These are phyloP conservation scores for Chaetodon auriga DNA, from an alignment of 2,113 vertebrate species.

Conservation along the genomic window DNA sequence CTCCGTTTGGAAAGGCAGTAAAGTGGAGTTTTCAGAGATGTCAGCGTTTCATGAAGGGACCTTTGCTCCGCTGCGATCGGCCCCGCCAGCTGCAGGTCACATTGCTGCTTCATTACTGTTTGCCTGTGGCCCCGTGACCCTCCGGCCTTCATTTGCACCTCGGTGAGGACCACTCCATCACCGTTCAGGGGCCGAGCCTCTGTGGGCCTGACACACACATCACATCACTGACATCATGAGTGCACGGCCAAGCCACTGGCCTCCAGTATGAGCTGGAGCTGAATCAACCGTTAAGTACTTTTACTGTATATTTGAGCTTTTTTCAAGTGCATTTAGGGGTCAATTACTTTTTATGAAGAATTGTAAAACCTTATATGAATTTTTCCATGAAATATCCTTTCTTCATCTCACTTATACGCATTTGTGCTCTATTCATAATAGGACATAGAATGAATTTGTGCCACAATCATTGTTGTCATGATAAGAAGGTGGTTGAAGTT, in stretches of 20 bases:
- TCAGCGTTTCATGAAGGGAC: constrained; percentile 45
- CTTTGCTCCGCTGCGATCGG: constrained; percentile 47
- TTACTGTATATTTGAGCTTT: neutral
- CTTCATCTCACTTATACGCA: neutral
- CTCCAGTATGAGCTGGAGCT: constrained; percentile 7
- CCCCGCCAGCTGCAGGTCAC: constrained; percentile 79
- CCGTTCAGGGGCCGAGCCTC: constrained; percentile 43
- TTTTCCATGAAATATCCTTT: neutral
- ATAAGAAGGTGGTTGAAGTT: neutral
- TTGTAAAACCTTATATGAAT: neutral
- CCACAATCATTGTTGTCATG: neutral
- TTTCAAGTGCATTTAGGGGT: no score
- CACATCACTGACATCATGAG: constrained; percentile 66
- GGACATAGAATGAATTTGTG: neutral
- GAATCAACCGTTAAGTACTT: neutral
- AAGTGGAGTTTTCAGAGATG: constrained; percentile 29
- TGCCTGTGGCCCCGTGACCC: constrained; percentile 81
- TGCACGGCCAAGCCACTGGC: constrained; percentile 1
- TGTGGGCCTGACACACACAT: constrained; percentile 58
- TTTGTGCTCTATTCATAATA: no score
- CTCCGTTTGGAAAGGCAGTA: neutral
- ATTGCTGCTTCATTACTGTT: constrained; percentile 81
- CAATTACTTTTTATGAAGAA: neutral
- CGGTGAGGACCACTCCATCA: constrained; percentile 84
- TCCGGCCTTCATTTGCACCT: constrained; percentile 83